Percentiles rank a stretch among this genome's conserved stretches.
phyloP scores from a whole-genome alignment of 2,888 invertebrate species.

The Cryptophagus acutangulus region DNA sequence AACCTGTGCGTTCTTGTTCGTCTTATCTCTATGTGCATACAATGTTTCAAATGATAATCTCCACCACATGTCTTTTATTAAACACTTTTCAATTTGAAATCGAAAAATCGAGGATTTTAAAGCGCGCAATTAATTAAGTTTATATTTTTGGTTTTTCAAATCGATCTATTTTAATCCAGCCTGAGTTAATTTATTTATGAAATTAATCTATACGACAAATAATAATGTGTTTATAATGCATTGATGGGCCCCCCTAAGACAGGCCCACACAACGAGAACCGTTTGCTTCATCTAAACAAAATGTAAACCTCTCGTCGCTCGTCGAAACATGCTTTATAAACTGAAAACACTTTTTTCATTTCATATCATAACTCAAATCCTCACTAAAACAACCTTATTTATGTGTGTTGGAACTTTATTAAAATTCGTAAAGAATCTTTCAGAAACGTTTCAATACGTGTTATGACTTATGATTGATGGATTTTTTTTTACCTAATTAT shows the following conservation, averaged over 20 bases:
- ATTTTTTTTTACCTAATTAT: not conserved
- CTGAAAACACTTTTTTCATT: conserved; percentile 19
- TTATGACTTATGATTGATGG: too few relatives aligned
- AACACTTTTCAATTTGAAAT: too few relatives aligned
- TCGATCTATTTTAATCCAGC: too few relatives aligned
- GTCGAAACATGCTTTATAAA: conserved; percentile 37
- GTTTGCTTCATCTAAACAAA: conserved; percentile 40
- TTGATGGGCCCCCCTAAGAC: conserved; percentile 21
- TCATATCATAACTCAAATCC: conserved; percentile 15
- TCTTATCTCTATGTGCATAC: too few relatives aligned
- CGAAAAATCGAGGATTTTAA: too few relatives aligned
- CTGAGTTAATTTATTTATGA: too few relatives aligned
- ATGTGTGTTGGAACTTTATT: not conserved
- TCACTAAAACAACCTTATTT: not conserved
- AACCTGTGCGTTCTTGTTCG: too few relatives aligned
- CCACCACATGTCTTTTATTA: too few relatives aligned
- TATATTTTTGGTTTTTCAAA: too few relatives aligned
- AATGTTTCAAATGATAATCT: too few relatives aligned
- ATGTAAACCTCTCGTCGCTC: conserved; percentile 42
- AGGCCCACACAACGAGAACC: conserved; percentile 38
- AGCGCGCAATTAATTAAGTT: too few relatives aligned
- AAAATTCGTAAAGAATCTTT: conserved; percentile 1
- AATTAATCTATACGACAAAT: conserved; percentile 26
- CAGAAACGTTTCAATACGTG: not conserved
- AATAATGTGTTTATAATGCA: conserved; percentile 24